phyloP scores from a whole-genome alignment of 2,113 vertebrate species.

The Mohoua ochrocephala region DNA sequence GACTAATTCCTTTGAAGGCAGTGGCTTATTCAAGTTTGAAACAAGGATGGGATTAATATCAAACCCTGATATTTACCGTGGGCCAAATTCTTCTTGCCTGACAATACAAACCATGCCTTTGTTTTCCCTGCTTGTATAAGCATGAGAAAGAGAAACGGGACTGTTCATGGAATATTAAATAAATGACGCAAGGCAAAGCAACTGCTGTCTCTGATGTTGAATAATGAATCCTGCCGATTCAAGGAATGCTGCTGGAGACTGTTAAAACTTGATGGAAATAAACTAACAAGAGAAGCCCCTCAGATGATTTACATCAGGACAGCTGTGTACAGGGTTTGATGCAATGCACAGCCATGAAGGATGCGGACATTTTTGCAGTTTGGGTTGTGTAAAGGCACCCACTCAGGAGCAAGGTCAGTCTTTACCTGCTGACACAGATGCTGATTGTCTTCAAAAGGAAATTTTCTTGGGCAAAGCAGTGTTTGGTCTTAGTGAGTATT shows the following conservation, averaged over 20 bases:
- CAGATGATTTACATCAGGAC: neutral
- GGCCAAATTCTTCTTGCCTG: neutral
- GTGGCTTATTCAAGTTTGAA: neutral
- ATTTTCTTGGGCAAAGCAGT: neutral
- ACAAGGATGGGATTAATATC: conserved; percentile 34
- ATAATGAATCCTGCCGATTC: neutral
- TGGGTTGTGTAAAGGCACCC: neutral
- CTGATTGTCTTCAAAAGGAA: neutral
- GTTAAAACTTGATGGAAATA: neutral
- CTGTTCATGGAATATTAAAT: conserved; percentile 28
- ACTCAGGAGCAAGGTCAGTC: neutral
- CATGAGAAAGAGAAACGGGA: neutral
- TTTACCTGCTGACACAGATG: neutral
- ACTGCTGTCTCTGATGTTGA: neutral
- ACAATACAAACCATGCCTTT: conserved; percentile 23
- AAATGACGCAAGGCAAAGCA: neutral
- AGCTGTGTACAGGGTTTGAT: neutral
- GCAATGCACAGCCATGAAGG: neutral
- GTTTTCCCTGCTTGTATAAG: conserved; percentile 19
- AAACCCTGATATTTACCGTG: neutral
- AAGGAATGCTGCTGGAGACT: neutral
- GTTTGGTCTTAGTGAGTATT: neutral
- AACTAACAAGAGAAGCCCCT: neutral
- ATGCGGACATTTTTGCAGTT: neutral
- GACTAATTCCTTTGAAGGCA: conserved; percentile 30